Percentiles rank a stretch among this genome's conserved stretches.
These are phyloP conservation scores for Castor canadensis DNA, from an alignment of 2,113 vertebrate species.

Conservation along the genomic window DNA sequence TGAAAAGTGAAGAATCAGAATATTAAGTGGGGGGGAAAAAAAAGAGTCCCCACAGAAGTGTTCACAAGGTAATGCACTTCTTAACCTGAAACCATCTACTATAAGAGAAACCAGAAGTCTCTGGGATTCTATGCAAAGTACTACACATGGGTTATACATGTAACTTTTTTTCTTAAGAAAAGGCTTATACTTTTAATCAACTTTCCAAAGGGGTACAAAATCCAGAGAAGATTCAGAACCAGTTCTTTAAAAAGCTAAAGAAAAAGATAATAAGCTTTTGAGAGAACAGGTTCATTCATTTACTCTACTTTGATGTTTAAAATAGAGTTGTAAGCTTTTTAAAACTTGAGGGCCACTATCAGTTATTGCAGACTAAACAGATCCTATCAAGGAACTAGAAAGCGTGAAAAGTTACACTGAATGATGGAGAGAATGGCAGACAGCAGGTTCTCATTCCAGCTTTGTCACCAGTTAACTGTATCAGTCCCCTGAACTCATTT, in stretches of 20 bases:
- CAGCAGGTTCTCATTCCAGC: not conserved
- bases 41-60: not conserved
- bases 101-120: not conserved
- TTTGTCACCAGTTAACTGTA: not conserved
- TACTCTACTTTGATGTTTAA: conserved; percentile 18
- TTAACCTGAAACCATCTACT: not conserved
- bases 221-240: not conserved
- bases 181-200: not conserved
- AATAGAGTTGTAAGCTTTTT: not conserved
- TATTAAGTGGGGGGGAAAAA: not conserved
- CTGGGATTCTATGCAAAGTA: not conserved
- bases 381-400: not conserved
- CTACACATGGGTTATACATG: not conserved
- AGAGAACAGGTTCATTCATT: not conserved
- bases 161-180: not conserved
- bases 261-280: conserved; percentile 16
- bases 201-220: not conserved
- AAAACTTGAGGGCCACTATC: not conserved
- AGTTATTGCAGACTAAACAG: conserved; percentile 3
- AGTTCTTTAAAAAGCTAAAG: conserved; percentile 11
- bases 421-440: not conserved
- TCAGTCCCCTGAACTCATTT: not conserved
- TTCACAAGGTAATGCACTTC: not conserved
- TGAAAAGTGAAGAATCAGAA: not conserved
- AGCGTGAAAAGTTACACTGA: not conserved